Percentiles rank a stretch among this genome's conserved stretches.
Evolutionary conservation across 2,888 invertebrate genomes (phyloP).

Genomic region (Adelphocoris suturalis): DNA sequence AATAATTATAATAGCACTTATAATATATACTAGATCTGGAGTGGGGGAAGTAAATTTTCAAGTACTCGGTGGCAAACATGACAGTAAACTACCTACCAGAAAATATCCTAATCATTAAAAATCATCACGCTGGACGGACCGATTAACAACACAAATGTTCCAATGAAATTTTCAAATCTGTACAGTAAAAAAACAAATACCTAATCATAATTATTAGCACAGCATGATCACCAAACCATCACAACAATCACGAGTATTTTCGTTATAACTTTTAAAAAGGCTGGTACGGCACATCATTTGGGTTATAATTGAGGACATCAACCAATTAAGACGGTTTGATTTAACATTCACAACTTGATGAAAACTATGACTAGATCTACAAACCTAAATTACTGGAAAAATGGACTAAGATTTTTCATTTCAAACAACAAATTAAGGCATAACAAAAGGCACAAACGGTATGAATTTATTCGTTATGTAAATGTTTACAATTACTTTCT

Average conservation of each 20-base stretch:
- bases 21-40: too few relatives aligned
- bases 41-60: neutral
- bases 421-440: neutral
- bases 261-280: too few relatives aligned
- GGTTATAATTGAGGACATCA: neutral
- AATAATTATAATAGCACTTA: too few relatives aligned
- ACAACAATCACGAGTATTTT: too few relatives aligned
- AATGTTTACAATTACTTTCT: neutral
- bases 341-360: neutral
- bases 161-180: neutral
- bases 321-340: neutral
- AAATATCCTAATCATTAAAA: neutral
- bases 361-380: neutral
- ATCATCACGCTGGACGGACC: neutral
- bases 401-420: neutral
- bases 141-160: neutral
- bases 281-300: too few relatives aligned
- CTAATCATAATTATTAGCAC: too few relatives aligned
- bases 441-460: conserved; percentile 42
- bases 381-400: neutral
- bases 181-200: neutral
- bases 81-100: neutral
- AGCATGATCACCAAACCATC: too few relatives aligned
- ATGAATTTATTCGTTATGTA: neutral
- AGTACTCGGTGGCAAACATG: neutral